Percentiles rank a stretch among this genome's conserved stretches.
These are phyloP conservation scores for Erebia palarica DNA, from an alignment of 2,888 invertebrate genomes.

Conservation along the genomic window DNA sequence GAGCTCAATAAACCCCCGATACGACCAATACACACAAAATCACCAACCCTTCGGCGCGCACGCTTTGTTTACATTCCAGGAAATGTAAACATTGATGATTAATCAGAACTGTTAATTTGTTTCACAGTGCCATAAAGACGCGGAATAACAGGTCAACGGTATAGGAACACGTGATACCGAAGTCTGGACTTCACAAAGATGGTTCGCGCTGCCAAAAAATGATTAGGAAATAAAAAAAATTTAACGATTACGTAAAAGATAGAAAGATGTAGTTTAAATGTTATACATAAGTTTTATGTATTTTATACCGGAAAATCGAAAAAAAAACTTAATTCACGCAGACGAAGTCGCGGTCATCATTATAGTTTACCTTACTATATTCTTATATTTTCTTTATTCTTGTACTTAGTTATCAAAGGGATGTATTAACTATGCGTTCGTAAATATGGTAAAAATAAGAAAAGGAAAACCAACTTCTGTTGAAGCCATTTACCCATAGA, in stretches of 20 bases:
- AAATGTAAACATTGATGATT: conserved; percentile 18
- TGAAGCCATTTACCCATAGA: no score
- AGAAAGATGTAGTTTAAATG: not conserved
- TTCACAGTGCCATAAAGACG: not conserved
- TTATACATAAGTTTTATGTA: no score
- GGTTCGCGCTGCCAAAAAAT: conserved; percentile 7
- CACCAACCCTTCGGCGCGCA: conserved; percentile 19
- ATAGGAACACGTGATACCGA: conserved; percentile 10
- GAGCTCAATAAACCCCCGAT: conserved; percentile 32
- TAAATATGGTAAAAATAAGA: no score
- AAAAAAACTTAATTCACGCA: no score
- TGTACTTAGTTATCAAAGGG: no score
- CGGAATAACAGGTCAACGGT: conserved; percentile 3
- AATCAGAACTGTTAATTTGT: not conserved
- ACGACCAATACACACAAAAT: conserved; percentile 28
- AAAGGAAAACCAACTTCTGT: no score
- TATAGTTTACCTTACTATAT: no score
- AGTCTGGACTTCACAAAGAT: not conserved
- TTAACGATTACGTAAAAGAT: not conserved
- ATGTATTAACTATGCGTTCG: no score
- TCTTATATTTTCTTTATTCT: no score
- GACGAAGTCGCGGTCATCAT: no score
- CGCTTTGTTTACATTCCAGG: conserved; percentile 28
- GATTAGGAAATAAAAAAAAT: not conserved
- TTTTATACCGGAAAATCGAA: no score